Percentiles rank a stretch among this genome's conserved stretches.
phyloP scores from a whole-genome alignment of 2,888 invertebrate genomes.

The Platycheirus rosarum region DNA sequence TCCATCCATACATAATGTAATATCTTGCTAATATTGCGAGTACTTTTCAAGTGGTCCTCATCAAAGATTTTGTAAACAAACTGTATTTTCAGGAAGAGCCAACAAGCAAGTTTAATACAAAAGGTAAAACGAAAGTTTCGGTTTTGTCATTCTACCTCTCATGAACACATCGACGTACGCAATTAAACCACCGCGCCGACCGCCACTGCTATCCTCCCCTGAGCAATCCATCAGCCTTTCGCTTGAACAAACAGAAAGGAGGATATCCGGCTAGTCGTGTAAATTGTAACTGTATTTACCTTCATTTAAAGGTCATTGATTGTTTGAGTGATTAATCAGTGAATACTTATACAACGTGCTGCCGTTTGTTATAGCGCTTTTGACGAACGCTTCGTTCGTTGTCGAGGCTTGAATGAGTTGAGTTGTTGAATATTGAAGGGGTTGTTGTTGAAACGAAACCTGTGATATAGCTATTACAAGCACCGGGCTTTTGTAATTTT shows the following conservation, averaged over 20 bases:
- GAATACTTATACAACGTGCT: slow-evolving; percentile 38
- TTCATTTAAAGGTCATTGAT: slow-evolving; percentile 70
- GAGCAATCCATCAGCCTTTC: slow-evolving; percentile 14
- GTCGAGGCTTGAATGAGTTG: slow-evolving; percentile 10
- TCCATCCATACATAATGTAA: too few relatives aligned
- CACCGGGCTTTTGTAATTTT: slow-evolving; percentile 43
- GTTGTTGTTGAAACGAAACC: slow-evolving; percentile 40
- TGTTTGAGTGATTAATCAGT: slow-evolving; percentile 69
- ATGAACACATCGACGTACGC: too few relatives aligned
- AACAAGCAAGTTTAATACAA: slow-evolving; percentile 1
- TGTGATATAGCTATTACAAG: slow-evolving; percentile 33
- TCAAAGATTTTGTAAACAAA: slow-evolving; percentile 45
- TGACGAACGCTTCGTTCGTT: too few relatives aligned
- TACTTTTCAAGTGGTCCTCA: slow-evolving; percentile 45
- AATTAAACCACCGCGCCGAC: neutral
- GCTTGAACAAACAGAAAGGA: slow-evolving; percentile 20
- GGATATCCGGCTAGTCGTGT: slow-evolving; percentile 60
- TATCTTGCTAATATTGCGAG: slow-evolving; percentile 42
- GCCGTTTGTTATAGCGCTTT: neutral
- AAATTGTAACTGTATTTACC: slow-evolving; percentile 66
- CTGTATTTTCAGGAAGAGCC: slow-evolving; percentile 19
- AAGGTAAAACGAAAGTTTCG: slow-evolving; percentile 46
- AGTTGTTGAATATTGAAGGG: slow-evolving; percentile 44
- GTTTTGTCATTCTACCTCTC: slow-evolving; percentile 40
- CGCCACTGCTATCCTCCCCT: too few relatives aligned